A percentile compares a stretch with the other conserved stretches of the same genome.
phyloP scores from a whole-genome alignment of 37 sponge, comb jelly and placozoan genomes.

The Halichondria panicea region DNA sequence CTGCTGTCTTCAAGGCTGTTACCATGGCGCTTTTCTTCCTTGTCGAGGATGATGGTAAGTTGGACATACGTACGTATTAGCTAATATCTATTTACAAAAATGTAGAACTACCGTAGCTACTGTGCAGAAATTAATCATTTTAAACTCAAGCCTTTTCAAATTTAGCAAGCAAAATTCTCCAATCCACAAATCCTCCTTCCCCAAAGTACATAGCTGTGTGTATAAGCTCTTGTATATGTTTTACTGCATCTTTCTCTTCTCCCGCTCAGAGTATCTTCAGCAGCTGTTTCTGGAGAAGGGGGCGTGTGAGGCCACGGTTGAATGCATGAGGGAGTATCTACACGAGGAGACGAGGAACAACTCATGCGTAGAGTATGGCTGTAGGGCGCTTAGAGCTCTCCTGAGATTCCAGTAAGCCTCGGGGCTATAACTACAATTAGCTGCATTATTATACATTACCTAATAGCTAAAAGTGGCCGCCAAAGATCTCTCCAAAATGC shows the following conservation, averaged over 20 bases:
- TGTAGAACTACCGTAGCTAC: too few species aligned
- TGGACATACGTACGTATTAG: neutral
- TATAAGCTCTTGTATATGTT: too few species aligned
- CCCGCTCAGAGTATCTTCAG: conserved; percentile 21
- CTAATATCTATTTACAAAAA: neutral
- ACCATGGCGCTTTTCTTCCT: conserved; percentile 30
- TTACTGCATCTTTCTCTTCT: neutral
- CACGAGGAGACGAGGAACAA: conserved; percentile 2
- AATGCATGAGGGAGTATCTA: conserved; percentile 35
- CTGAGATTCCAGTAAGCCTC: conserved; percentile 28
- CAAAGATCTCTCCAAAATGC: too few species aligned
- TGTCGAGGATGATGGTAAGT: conserved; percentile 35
- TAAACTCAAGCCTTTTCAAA: too few species aligned
- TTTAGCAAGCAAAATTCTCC: too few species aligned
- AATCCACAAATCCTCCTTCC: too few species aligned
- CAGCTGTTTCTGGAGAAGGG: conserved; percentile 31
- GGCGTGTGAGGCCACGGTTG: conserved; percentile 19
- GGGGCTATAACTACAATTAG: too few species aligned
- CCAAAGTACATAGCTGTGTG: too few species aligned
- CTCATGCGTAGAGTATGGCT: conserved; percentile 51
- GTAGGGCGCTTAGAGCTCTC: conserved; percentile 37
- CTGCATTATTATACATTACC: too few species aligned
- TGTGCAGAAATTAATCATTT: too few species aligned
- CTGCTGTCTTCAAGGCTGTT: conserved; percentile 36
- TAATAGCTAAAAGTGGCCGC: too few species aligned